These are phyloP conservation scores for Python bivittatus DNA, from an alignment of 2,113 vertebrate species.

Conservation along the genomic window DNA sequence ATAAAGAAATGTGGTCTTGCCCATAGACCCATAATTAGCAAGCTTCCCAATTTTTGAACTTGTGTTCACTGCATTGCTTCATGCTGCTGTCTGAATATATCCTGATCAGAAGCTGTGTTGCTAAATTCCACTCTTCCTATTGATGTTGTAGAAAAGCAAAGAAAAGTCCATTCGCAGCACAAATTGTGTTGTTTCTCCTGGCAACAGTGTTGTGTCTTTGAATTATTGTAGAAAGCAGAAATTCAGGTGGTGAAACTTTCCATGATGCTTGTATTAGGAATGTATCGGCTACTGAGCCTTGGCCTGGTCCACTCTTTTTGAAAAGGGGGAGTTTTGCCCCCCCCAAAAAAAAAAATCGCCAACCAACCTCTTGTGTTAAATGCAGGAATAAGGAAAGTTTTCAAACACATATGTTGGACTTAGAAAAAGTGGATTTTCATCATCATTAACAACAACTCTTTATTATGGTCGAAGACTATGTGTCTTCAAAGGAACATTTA, in stretches of 20 bases:
- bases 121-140: not conserved
- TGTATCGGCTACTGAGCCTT: no score
- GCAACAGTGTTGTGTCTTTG: not conserved
- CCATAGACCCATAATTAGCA: not conserved
- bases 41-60: no score
- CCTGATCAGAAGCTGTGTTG: not conserved
- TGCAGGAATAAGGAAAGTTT: no score
- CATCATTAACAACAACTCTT: no score
- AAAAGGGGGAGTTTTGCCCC: no score
- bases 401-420: no score
- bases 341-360: no score
- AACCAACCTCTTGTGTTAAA: no score
- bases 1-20: not conserved
- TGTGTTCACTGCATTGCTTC: not conserved
- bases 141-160: not conserved
- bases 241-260: not conserved
- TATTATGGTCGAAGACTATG: no score
- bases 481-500: no score
- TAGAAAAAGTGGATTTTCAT: no score
- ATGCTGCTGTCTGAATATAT: not conserved
- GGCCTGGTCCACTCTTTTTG: no score
- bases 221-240: not conserved
- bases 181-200: not conserved
- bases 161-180: not conserved
- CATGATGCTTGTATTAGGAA: not conserved